phyloP scores from a whole-genome alignment of 2,113 vertebrate genomes.

The Gymnocephalus cernua region DNA sequence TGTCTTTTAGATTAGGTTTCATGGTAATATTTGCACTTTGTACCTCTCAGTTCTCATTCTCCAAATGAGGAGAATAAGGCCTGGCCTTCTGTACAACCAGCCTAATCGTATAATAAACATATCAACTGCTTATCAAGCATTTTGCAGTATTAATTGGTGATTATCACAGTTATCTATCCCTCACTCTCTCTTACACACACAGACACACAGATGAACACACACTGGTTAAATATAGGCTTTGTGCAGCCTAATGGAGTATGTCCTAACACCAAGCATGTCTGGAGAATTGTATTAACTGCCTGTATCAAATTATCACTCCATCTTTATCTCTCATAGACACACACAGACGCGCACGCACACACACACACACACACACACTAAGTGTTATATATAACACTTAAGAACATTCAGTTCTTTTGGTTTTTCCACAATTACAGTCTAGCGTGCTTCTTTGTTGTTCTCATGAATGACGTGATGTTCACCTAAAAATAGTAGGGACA shows the following conservation, averaged over 20 bases:
- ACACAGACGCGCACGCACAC: neutral
- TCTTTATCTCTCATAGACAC: neutral
- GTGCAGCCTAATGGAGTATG: neutral
- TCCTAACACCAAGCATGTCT: slow-evolving; percentile 6
- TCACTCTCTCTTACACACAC: neutral
- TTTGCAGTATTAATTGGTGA: slow-evolving; percentile 31
- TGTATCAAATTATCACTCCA: slow-evolving; percentile 27
- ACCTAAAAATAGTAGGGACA: slow-evolving; percentile 31
- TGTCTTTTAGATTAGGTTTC: neutral
- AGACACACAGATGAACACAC: neutral
- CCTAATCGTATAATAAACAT: neutral
- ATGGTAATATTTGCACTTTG: neutral
- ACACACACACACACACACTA: neutral
- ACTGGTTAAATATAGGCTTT: slow-evolving; percentile 33
- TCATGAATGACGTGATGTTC: slow-evolving; percentile 36
- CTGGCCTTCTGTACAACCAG: neutral
- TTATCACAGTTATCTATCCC: neutral
- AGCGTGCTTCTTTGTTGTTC: neutral
- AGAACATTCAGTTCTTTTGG: slow-evolving; percentile 41
- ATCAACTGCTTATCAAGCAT: neutral
- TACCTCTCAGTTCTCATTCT: neutral
- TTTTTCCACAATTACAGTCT: slow-evolving; percentile 57
- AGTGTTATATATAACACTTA: neutral
- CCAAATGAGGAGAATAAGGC: neutral
- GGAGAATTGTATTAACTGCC: slow-evolving; percentile 36